Conservation (phyloP, 2,888 invertebrate genomes). For the Cephus rjabovi region DNA sequence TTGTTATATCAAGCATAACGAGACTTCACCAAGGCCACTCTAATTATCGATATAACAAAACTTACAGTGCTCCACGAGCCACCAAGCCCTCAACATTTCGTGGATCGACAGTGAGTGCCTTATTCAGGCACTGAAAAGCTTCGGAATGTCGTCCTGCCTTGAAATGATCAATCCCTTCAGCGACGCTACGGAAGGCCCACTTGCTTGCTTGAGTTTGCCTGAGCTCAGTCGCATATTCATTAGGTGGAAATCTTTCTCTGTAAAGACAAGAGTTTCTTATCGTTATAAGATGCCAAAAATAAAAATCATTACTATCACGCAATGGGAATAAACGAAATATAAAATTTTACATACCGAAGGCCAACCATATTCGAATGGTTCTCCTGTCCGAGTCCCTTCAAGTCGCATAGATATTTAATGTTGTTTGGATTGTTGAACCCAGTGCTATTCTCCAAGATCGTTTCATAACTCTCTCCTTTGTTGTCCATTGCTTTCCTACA, state of each 20-base stretch:
- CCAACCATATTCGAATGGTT: slow-evolving; percentile 78
- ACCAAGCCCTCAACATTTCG: slow-evolving; percentile 93
- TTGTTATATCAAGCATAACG: slow-evolving; percentile 6
- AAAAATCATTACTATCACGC: background rate
- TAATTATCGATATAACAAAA: slow-evolving; percentile 23
- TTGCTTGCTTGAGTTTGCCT: slow-evolving; percentile 92
- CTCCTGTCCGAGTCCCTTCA: slow-evolving; percentile 78
- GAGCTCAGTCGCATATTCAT: slow-evolving; percentile 86
- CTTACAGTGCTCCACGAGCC: slow-evolving; percentile 87
- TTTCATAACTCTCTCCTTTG: slow-evolving; percentile 84
- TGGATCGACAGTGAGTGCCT: slow-evolving; percentile 91
- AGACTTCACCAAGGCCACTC: background rate
- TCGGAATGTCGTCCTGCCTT: slow-evolving; percentile 93
- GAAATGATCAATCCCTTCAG: slow-evolving; percentile 95
- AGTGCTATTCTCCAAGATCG: slow-evolving; percentile 83
- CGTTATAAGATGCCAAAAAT: slow-evolving; percentile 14
- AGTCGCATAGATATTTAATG: slow-evolving; percentile 83
- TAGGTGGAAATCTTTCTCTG: slow-evolving; percentile 81
- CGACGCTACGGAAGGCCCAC: slow-evolving; percentile 92
- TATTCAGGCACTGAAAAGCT: slow-evolving; percentile 94
- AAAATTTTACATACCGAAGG: slow-evolving; percentile 71
- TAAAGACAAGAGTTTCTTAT: slow-evolving; percentile 27
- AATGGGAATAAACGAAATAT: background rate
- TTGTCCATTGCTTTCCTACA: slow-evolving; percentile 83
- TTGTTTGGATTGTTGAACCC: slow-evolving; percentile 92